These are phyloP conservation scores for Lycopodina hypogea DNA, from an alignment of 37 sponge, comb jelly and placozoan species.

Conservation along the genomic window DNA sequence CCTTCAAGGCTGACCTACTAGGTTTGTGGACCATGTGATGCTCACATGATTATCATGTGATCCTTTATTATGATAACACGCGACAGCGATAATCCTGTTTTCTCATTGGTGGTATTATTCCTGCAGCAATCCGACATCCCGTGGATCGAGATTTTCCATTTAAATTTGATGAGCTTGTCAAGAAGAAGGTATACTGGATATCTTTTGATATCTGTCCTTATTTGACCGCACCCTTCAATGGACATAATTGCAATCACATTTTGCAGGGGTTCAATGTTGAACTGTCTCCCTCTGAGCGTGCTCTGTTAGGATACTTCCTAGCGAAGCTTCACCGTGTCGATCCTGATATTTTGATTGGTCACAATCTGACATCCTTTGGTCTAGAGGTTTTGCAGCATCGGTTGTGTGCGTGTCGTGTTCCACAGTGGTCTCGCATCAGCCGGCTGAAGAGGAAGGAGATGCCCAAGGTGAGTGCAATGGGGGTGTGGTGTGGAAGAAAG, in stretches of 20 bases:
- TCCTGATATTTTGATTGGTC: conserved; percentile 85
- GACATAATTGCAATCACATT: background rate
- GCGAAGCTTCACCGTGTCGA: conserved; percentile 86
- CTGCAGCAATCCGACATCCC: conserved; percentile 57
- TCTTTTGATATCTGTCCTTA: background rate
- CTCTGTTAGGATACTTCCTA: conserved; percentile 80
- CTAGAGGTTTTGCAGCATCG: conserved; percentile 75
- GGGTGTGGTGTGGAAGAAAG: background rate
- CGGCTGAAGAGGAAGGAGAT: conserved; percentile 68
- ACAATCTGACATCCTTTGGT: conserved; percentile 21
- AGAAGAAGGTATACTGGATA: conserved; percentile 42
- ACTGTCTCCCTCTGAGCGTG: conserved; percentile 69
- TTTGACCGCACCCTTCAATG: conserved; percentile 6
- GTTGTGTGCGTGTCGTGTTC: conserved; percentile 70
- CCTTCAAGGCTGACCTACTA: conserved; percentile 53
- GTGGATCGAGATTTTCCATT: conserved; percentile 56
- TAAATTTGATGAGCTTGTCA: conserved; percentile 56
- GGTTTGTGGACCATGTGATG: conserved; percentile 30
- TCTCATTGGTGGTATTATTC: background rate
- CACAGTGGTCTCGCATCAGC: conserved; percentile 89
- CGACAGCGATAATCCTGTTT: background rate
- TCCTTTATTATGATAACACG: background rate
- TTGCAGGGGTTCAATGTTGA: conserved; percentile 55
- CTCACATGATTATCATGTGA: conserved; percentile 7
- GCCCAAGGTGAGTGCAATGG: conserved; percentile 62